These are phyloP conservation scores for Periophthalmus magnuspinnatus DNA, from an alignment of 2,797 vertebrate species.

Conservation along the genomic window DNA sequence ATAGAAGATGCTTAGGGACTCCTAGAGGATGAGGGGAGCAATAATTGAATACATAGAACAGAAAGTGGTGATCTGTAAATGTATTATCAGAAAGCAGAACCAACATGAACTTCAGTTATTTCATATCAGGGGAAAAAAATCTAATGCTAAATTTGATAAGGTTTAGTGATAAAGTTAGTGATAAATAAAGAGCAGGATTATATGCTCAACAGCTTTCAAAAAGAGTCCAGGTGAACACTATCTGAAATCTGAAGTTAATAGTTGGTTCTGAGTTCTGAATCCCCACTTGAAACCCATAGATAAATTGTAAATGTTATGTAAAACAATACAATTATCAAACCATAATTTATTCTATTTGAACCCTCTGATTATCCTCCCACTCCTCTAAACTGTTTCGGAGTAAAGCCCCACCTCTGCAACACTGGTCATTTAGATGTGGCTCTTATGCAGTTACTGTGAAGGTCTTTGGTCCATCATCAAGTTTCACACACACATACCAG, in stretches of 20 bases:
- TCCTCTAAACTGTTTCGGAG: background rate
- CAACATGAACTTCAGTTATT: background rate
- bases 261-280: no score
- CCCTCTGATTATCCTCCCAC: background rate
- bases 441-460: constrained; percentile 25
- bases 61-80: background rate
- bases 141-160: no score
- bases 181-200: no score
- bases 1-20: background rate
- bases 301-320: background rate
- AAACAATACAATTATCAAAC: background rate
- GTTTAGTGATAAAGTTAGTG: no score
- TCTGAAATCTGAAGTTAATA: no score
- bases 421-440: constrained; percentile 67
- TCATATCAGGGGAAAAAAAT: background rate
- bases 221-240: no score
- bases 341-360: background rate
- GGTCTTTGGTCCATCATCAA: constrained; percentile 47
- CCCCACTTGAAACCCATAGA: background rate
- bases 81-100: background rate
- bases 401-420: constrained; percentile 56
- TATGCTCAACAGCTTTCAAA: no score
- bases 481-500: constrained; percentile 45
- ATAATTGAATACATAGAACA: background rate
- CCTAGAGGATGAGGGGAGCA: background rate